phyloP scores from a whole-genome alignment of 2,888 invertebrate genomes.

The Charanyca ferruginea region DNA sequence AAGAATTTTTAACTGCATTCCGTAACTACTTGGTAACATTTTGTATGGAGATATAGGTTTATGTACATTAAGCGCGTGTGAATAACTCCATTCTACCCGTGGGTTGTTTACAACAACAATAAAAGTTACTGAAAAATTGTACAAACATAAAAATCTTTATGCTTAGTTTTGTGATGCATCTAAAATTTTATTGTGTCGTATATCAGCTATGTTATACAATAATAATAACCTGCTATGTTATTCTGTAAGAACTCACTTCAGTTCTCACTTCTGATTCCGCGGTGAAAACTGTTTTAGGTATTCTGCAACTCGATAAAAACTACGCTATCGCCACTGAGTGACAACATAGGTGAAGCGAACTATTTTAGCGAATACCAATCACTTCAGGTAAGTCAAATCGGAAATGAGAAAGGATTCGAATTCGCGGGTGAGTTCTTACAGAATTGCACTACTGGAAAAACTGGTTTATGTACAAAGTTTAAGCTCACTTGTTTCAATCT shows the following conservation, averaged over 20 bases:
- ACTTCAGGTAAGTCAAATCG: too few species aligned
- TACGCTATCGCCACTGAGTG: too few species aligned
- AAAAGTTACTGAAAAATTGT: slow-evolving; percentile 38
- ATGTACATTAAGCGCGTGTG: not conserved
- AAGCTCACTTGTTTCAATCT: slow-evolving; percentile 18
- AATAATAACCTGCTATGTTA: slow-evolving; percentile 28
- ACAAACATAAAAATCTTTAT: slow-evolving; percentile 40
- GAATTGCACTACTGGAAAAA: too few species aligned
- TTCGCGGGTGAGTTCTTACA: too few species aligned
- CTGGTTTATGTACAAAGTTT: not conserved
- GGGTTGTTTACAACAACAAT: slow-evolving; percentile 27
- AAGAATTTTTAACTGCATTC: slow-evolving; percentile 6
- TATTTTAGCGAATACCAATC: too few species aligned
- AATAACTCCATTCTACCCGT: slow-evolving; percentile 10
- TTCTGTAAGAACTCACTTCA: too few species aligned
- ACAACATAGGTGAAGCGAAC: too few species aligned
- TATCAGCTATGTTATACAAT: slow-evolving; percentile 16
- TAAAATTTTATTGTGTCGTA: slow-evolving; percentile 36
- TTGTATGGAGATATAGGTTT: slow-evolving; percentile 11
- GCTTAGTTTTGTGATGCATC: slow-evolving; percentile 48
- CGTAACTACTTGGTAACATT: slow-evolving; percentile 2
- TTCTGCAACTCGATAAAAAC: too few species aligned
- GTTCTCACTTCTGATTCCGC: too few species aligned
- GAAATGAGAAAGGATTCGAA: too few species aligned
- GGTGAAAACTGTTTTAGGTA: too few species aligned